These are phyloP conservation scores for Pristionchus entomophagus DNA, from an alignment of 2,888 invertebrate genomes.

Conservation along the genomic window DNA sequence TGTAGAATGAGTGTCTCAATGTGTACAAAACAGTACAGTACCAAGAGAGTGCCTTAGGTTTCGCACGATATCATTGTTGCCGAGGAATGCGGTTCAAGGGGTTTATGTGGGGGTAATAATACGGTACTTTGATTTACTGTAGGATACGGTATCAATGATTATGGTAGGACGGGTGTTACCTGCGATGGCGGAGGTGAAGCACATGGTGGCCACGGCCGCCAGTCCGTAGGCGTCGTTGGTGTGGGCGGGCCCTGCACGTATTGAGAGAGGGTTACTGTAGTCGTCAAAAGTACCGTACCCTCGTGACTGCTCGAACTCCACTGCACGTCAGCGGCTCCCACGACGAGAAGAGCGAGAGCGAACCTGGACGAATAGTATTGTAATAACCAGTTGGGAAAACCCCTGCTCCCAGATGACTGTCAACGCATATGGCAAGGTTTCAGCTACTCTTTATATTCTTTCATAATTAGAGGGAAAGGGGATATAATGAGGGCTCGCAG, in stretches of 20 bases:
- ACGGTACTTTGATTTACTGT: neutral
- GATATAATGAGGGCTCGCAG: no score
- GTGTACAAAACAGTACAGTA: no score
- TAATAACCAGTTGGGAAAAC: constrained; percentile 77
- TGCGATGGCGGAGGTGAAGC: constrained; percentile 75
- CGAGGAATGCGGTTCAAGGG: no score
- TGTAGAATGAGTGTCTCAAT: no score
- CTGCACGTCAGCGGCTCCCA: constrained; percentile 38
- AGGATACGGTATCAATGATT: neutral
- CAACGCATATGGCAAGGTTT: no score
- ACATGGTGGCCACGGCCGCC: constrained; percentile 71
- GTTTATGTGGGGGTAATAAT: neutral
- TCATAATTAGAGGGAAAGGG: no score
- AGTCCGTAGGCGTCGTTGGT: constrained; percentile 70
- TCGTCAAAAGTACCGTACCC: neutral
- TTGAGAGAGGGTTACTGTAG: neutral
- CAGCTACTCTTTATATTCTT: no score
- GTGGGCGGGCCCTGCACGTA: constrained; percentile 47
- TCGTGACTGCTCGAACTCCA: constrained; percentile 9
- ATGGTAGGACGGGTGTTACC: no score
- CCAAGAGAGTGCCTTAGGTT: no score
- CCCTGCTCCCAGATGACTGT: no score
- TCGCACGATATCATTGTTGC: no score
- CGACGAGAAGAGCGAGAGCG: constrained; percentile 41
- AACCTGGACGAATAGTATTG: neutral